Evolutionary conservation across 2,888 invertebrate genomes (phyloP).

Genomic region (Actias luna): DNA sequence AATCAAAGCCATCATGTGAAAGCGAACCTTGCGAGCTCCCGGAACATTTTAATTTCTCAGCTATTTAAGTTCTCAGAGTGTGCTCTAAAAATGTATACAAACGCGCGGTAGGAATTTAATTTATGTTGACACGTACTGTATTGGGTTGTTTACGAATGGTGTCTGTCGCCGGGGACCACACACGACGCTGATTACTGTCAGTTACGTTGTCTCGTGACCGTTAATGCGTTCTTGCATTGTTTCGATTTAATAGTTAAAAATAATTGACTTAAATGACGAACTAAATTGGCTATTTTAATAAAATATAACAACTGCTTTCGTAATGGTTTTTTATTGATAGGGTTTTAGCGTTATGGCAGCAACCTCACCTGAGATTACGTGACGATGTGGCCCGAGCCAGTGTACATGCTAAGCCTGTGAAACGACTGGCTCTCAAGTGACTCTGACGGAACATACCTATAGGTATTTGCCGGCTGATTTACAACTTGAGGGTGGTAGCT

Average conservation of each 20-base stretch:
- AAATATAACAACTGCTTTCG: no score
- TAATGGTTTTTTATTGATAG: no score
- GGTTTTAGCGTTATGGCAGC: no score
- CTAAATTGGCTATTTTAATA: no score
- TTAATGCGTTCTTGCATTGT: neutral
- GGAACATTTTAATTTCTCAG: conserved; percentile 44
- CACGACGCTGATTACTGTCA: conserved; percentile 48
- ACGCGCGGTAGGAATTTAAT: conserved; percentile 54
- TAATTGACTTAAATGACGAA: neutral
- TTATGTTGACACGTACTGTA: conserved; percentile 55
- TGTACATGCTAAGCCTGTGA: no score
- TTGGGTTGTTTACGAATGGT: conserved; percentile 39
- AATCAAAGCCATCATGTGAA: neutral
- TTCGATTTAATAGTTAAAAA: neutral
- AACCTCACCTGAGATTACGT: no score
- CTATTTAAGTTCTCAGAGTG: conserved; percentile 54
- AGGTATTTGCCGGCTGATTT: no score
- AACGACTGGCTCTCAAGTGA: no score
- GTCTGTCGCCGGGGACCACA: conserved; percentile 49
- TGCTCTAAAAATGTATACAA: conserved; percentile 48
- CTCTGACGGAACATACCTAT: no score
- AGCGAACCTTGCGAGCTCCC: conserved; percentile 19
- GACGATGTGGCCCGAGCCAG: no score
- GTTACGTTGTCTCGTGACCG: neutral
- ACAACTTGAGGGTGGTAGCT: no score